A percentile compares a stretch with the other conserved stretches of the same genome.
Evolutionary conservation across 2,113 vertebrate species (phyloP).

Genomic region (Rhinolophus sinicus): DNA sequence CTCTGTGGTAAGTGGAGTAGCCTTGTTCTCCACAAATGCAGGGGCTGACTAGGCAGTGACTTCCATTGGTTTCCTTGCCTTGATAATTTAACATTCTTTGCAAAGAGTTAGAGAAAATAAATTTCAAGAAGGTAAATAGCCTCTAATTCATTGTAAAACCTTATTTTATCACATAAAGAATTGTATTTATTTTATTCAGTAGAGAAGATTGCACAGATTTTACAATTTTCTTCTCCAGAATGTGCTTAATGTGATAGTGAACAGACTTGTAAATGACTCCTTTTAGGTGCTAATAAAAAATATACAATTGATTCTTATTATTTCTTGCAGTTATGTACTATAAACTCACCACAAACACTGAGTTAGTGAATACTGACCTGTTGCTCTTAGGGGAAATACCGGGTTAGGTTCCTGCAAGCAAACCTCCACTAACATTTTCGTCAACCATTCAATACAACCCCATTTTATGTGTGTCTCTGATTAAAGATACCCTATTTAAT

Average conservation of each 20-base stretch:
- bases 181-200: conserved; percentile 3
- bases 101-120: conserved; percentile 41
- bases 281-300: conserved; percentile 8
- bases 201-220: background rate
- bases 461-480: background rate
- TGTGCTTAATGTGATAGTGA: conserved; percentile 10
- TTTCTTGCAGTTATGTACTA: conserved; percentile 29
- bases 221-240: background rate
- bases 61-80: conserved; percentile 15
- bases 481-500: background rate
- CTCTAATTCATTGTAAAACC: background rate
- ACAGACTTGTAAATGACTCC: conserved; percentile 20
- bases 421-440: background rate
- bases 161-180: background rate
- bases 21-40: conserved; percentile 54
- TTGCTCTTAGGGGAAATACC: background rate
- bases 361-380: background rate
- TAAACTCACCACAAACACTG: conserved; percentile 7
- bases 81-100: background rate
- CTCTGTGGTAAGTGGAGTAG: conserved; percentile 8
- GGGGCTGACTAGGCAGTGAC: background rate
- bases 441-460: background rate
- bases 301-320: background rate
- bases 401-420: background rate
- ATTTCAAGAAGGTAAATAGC: background rate